phyloP scores from a whole-genome alignment of 2,113 vertebrate genomes.

The Cromileptes altivelis region DNA sequence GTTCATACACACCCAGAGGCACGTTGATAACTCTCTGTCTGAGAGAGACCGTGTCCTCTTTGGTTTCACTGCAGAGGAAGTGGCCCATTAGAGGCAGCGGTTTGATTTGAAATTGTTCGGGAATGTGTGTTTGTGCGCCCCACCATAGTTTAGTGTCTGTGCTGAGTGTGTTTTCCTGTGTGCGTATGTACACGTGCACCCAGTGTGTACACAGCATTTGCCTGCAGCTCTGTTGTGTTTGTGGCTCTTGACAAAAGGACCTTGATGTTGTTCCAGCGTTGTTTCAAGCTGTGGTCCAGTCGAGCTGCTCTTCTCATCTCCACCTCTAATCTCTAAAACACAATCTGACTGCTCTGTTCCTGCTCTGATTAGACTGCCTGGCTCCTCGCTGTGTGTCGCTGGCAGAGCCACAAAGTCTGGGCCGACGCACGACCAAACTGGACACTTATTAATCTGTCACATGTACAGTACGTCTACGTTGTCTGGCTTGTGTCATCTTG shows the following conservation, averaged over 20 bases:
- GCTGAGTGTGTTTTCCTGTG: not conserved
- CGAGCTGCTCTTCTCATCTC: conserved; percentile 52
- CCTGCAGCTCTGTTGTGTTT: conserved; percentile 38
- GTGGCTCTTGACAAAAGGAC: conserved; percentile 46
- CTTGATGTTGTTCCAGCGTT: conserved; percentile 61
- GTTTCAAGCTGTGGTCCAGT: conserved; percentile 33
- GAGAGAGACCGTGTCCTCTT: not conserved
- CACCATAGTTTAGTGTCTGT: not conserved
- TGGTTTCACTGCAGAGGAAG: conserved; percentile 33
- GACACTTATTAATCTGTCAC: conserved; percentile 14
- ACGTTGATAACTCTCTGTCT: conserved; percentile 15
- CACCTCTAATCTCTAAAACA: conserved; percentile 63
- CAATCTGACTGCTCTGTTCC: conserved; percentile 45
- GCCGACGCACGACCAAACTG: not conserved
- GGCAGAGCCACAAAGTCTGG: conserved; percentile 61
- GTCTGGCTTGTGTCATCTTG: conserved; percentile 39
- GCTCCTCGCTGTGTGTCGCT: conserved; percentile 32
- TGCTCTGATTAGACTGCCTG: conserved; percentile 43
- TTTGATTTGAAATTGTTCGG: conserved; percentile 22
- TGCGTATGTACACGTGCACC: not conserved
- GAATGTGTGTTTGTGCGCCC: not conserved
- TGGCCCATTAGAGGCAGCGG: conserved; percentile 26
- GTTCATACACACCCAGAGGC: conserved; percentile 15
- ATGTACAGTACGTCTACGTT: not conserved
- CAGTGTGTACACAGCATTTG: not conserved